Conservation (phyloP, 2,888 invertebrate genomes). For the Orchesella flavescens region DNA sequence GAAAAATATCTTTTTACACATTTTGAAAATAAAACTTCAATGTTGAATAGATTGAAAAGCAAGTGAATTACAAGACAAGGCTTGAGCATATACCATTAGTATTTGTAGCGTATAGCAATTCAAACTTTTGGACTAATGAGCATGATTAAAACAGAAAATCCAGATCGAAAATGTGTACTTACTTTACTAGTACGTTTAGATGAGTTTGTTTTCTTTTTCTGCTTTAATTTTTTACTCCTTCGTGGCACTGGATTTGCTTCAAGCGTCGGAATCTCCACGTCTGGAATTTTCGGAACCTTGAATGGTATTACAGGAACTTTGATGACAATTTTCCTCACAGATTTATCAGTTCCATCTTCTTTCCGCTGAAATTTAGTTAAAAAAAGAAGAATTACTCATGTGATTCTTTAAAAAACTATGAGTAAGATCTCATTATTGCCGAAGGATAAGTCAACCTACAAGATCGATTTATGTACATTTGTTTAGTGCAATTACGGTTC, state of each 20-base stretch:
- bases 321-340: constrained; percentile 65
- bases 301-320: constrained; percentile 71
- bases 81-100: too few relatives aligned
- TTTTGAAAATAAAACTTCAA: background rate
- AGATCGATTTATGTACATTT: too few relatives aligned
- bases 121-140: too few relatives aligned
- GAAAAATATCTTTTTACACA: background rate
- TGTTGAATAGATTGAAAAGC: background rate
- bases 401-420: too few relatives aligned
- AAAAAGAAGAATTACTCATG: background rate
- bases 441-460: too few relatives aligned
- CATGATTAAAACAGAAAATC: too few relatives aligned
- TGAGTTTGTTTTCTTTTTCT: constrained; percentile 38
- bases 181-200: constrained; percentile 37
- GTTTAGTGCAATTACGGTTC: too few relatives aligned
- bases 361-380: background rate
- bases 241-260: background rate
- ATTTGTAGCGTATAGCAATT: too few relatives aligned
- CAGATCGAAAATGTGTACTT: too few relatives aligned
- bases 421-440: too few relatives aligned
- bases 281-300: constrained; percentile 63
- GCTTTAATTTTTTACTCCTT: constrained; percentile 46
- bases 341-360: constrained; percentile 3
- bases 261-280: background rate
- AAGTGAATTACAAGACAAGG: background rate